Conservation (phyloP, 2,888 invertebrate genomes). For the Pyrochroa serraticornis region DNA sequence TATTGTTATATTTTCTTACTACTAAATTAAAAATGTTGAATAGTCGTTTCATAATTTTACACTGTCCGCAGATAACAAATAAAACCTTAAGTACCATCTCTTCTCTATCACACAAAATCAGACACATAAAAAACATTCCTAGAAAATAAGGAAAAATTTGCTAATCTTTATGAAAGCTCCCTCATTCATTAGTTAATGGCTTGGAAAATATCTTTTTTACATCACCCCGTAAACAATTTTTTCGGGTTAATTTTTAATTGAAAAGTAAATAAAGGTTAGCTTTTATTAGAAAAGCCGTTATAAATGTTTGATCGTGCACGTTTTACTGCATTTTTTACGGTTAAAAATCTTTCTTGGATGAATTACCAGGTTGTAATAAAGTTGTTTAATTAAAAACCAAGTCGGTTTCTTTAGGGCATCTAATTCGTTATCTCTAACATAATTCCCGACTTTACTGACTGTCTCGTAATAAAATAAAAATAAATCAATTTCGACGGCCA, state of each 20-base stretch:
- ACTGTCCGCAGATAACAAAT: too few relatives aligned
- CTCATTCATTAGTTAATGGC: conserved; percentile 16
- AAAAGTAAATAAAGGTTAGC: conserved; percentile 20
- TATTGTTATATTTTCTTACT: too few relatives aligned
- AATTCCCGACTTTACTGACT: neutral
- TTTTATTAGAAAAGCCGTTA: conserved; percentile 20
- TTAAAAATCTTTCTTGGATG: conserved; percentile 14
- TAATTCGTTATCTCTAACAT: neutral
- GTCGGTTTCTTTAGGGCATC: neutral
- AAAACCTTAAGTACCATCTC: too few relatives aligned
- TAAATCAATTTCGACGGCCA: conserved; percentile 11
- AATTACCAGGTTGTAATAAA: neutral
- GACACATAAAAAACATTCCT: neutral
- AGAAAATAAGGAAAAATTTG: conserved; percentile 1
- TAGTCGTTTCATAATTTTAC: too few relatives aligned
- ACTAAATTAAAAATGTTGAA: too few relatives aligned
- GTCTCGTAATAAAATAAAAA: neutral
- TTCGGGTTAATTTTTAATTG: conserved; percentile 20
- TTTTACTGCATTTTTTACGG: conserved; percentile 14
- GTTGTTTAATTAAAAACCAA: conserved; percentile 14
- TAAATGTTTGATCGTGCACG: conserved; percentile 18
- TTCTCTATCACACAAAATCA: too few relatives aligned
- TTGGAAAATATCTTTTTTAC: conserved; percentile 17
- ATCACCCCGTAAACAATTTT: conserved; percentile 4
- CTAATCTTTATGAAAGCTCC: conserved; percentile 14